phyloP scores from a whole-genome alignment of 2,113 vertebrate species.

The Megaceryle maxima region DNA sequence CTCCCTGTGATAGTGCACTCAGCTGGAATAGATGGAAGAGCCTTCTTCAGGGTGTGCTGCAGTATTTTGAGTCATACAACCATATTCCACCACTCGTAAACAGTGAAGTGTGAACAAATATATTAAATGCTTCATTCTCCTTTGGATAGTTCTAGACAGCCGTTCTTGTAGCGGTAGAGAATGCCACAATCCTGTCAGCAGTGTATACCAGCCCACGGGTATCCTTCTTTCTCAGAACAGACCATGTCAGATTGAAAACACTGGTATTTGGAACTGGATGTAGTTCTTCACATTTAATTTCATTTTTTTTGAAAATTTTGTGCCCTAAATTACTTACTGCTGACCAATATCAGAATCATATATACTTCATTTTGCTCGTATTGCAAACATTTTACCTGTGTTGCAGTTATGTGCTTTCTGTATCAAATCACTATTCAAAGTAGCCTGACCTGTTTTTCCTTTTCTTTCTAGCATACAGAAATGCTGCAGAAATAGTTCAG shows the following conservation, averaged over 20 bases:
- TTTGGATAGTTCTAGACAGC: background rate
- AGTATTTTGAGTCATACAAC: background rate
- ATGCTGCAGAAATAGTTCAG: slow-evolving; percentile 91
- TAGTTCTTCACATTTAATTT: background rate
- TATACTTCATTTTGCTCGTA: background rate
- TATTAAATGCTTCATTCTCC: background rate
- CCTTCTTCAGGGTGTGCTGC: background rate
- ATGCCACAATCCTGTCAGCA: background rate
- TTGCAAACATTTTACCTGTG: background rate
- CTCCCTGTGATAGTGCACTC: background rate
- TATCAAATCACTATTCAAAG: background rate
- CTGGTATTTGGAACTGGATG: background rate
- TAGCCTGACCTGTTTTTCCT: background rate
- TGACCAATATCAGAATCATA: background rate
- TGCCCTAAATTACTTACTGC: background rate
- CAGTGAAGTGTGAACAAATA: background rate
- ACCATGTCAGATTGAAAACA: background rate
- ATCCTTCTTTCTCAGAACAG: background rate
- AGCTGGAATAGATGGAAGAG: background rate
- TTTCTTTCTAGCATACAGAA: slow-evolving; percentile 87
- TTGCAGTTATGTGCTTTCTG: background rate
- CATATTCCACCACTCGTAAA: background rate
- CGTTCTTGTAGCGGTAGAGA: background rate
- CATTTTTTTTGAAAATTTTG: background rate
- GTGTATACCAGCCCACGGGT: background rate